Conservation (phyloP, 2,888 invertebrate genomes). For the Trissoscelio sp. region DNA sequence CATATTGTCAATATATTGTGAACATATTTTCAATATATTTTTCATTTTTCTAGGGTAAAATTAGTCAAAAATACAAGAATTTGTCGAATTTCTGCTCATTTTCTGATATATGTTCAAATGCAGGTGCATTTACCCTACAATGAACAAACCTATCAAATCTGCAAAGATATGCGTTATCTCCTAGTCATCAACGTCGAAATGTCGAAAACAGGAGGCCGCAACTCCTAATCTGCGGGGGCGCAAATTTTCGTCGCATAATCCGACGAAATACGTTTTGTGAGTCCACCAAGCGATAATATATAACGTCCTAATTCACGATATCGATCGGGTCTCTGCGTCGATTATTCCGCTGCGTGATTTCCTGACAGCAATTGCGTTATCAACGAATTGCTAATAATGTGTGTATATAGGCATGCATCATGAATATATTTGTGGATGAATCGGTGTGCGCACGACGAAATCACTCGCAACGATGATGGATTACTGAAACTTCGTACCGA, state of each 20-base stretch:
- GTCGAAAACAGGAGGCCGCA: constrained; percentile 20
- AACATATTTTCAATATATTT: no score
- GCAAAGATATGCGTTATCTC: constrained; percentile 1
- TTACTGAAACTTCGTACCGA: constrained; percentile 64
- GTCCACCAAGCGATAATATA: constrained; percentile 6
- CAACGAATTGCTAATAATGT: constrained; percentile 61
- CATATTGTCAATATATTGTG: no score
- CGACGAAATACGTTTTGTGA: constrained; percentile 25
- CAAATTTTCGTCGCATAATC: constrained; percentile 33
- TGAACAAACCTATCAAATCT: no score
- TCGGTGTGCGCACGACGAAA: constrained; percentile 45
- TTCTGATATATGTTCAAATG: no score
- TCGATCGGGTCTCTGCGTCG: constrained; percentile 27
- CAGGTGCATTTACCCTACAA: no score
- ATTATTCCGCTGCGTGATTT: constrained; percentile 59
- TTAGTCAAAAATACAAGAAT: no score
- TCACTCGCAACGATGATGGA: constrained; percentile 67
- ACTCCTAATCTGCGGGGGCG: constrained; percentile 22
- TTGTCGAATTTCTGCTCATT: no score
- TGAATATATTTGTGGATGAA: constrained; percentile 48
- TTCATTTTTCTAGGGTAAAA: no score
- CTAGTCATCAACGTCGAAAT: constrained; percentile 29
- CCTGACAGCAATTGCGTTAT: constrained; percentile 62
- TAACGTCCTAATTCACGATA: constrained; percentile 45
- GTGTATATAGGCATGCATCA: constrained; percentile 39